Conservation (phyloP, 2,113 vertebrate species). For the Pteruthius melanotis region DNA sequence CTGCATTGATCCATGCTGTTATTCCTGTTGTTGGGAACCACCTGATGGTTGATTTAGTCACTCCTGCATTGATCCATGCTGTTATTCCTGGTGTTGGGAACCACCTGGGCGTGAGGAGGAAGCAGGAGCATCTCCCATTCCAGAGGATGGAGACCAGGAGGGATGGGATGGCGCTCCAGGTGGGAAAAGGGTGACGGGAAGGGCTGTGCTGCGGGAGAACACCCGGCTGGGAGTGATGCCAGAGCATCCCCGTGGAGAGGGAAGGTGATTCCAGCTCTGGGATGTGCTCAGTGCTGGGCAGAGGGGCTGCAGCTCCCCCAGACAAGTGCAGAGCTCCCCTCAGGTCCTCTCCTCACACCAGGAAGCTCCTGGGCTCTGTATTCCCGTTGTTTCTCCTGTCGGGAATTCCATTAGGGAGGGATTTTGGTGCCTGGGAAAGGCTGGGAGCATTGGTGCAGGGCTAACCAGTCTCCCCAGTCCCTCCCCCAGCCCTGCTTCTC, state of each 20-base stretch:
- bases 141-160: neutral
- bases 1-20: too few relatives aligned
- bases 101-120: neutral
- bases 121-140: neutral
- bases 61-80: neutral
- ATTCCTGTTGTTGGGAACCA: too few relatives aligned
- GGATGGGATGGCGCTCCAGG: neutral
- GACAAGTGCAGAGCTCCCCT: neutral
- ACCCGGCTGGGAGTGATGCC: neutral
- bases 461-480: neutral
- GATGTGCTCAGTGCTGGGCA: neutral
- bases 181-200: neutral
- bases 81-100: neutral
- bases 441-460: neutral
- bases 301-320: neutral
- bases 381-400: fast-evolving
- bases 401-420: fast-evolving
- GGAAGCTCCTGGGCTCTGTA: neutral
- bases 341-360: neutral
- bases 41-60: neutral
- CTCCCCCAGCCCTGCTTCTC: neutral
- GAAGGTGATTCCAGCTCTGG: neutral
- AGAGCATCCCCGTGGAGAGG: neutral
- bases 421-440: neutral
- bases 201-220: neutral